These are phyloP conservation scores for Naso thynnoides DNA, from an alignment of 2,797 vertebrate genomes.

Conservation along the genomic window DNA sequence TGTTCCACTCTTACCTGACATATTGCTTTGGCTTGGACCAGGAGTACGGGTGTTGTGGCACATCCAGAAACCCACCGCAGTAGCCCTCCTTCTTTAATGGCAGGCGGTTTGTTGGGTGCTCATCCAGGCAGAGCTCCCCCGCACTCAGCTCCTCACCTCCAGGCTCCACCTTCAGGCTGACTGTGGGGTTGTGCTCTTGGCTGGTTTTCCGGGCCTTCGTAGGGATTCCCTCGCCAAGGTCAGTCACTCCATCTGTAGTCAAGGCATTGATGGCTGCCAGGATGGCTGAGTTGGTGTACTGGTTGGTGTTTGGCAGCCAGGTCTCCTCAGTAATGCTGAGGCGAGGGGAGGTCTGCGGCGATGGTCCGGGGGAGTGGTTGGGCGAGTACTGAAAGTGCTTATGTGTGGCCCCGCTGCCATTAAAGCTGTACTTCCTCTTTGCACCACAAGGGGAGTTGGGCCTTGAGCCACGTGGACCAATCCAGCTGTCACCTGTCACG, in stretches of 20 bases:
- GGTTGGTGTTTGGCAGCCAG: constrained; percentile 94
- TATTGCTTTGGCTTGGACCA: constrained; percentile 96
- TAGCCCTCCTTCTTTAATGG: constrained; percentile 92
- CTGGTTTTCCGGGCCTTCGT: constrained; percentile 92
- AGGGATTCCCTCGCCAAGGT: constrained; percentile 93
- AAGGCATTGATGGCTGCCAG: constrained; percentile 97
- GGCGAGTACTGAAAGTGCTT: constrained; percentile 90
- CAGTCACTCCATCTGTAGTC: constrained; percentile 91
- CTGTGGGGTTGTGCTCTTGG: constrained; percentile 85
- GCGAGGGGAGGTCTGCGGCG: constrained; percentile 91
- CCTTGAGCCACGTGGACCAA: constrained; percentile 85
- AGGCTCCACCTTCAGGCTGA: constrained; percentile 94
- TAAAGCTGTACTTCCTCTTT: constrained; percentile 95
- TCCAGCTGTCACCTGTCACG: constrained; percentile 91
- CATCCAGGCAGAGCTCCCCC: constrained; percentile 86
- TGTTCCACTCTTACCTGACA: constrained; percentile 86
- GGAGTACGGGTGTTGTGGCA: constrained; percentile 91
- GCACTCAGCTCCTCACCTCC: constrained; percentile 87
- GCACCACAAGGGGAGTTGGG: constrained; percentile 92
- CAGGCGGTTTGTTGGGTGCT: constrained; percentile 84
- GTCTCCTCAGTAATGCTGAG: constrained; percentile 93
- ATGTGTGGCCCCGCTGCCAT: constrained; percentile 76
- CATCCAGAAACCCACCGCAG: constrained; percentile 92
- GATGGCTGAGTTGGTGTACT: constrained; percentile 97
- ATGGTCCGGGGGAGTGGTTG: constrained; percentile 89